These are phyloP conservation scores for Syngnathus scovelli DNA, from an alignment of 2,113 vertebrate genomes.

Conservation along the genomic window DNA sequence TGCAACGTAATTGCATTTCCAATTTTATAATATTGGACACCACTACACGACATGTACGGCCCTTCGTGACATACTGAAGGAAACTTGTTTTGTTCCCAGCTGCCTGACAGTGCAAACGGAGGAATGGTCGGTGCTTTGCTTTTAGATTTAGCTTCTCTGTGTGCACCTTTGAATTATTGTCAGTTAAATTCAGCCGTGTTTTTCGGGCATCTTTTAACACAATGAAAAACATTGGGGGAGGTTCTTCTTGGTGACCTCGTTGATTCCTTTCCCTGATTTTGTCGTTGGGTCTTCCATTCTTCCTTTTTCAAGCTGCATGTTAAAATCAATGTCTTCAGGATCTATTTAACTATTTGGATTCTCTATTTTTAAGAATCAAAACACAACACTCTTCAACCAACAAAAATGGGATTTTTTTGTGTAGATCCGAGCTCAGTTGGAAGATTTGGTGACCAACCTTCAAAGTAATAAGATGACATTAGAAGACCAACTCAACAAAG, in stretches of 20 bases:
- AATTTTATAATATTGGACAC: background rate
- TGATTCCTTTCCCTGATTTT: background rate
- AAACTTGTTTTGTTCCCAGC: background rate
- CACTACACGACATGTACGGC: too few species aligned
- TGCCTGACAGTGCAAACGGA: conserved; percentile 65
- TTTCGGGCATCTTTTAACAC: background rate
- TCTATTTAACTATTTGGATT: background rate
- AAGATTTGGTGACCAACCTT: conserved; percentile 77
- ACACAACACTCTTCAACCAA: background rate
- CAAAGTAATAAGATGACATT: conserved; percentile 77
- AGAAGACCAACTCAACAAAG: conserved; percentile 77
- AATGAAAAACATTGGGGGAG: background rate
- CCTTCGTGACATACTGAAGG: background rate
- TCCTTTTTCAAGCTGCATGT: background rate
- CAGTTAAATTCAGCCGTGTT: background rate
- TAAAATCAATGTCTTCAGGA: background rate
- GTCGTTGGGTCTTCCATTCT: background rate
- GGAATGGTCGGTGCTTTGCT: conserved; percentile 72
- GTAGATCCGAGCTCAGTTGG: conserved; percentile 76
- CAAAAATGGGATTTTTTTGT: conserved; percentile 11
- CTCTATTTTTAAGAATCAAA: background rate
- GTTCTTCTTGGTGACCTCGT: background rate
- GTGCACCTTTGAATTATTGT: conserved; percentile 17
- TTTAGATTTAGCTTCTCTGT: conserved; percentile 24
- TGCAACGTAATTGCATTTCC: conserved; percentile 1